Conservation (phyloP, 2,113 vertebrate species). For the Pseudonaja textilis region DNA sequence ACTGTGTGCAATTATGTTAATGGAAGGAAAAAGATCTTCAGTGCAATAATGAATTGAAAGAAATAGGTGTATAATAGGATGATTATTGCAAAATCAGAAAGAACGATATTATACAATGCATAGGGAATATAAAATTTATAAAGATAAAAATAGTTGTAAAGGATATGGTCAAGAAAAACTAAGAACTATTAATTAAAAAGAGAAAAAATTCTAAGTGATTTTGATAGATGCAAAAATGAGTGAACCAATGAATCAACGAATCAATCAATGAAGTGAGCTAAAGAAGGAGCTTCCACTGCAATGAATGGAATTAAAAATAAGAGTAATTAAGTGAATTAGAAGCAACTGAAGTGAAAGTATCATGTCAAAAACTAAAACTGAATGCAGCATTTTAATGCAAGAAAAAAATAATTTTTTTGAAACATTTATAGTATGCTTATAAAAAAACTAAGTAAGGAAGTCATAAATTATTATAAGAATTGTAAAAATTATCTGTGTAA, state of each 20-base stretch:
- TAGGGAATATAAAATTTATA: not conserved
- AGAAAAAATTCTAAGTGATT: not conserved
- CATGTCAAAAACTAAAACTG: not conserved
- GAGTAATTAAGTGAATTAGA: not conserved
- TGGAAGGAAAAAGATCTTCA: not conserved
- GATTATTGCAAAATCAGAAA: not conserved
- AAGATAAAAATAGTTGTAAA: not conserved
- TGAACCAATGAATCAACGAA: not conserved
- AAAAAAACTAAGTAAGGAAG: not conserved
- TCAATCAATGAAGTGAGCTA: not conserved
- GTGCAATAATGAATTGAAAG: not conserved
- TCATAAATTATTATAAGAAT: not conserved
- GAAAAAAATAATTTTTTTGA: not conserved
- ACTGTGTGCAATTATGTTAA: not conserved
- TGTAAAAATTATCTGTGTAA: not conserved
- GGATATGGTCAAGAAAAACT: not conserved
- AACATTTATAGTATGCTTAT: not conserved
- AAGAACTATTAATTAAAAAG: not conserved
- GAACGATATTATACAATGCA: not conserved
- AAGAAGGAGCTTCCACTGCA: not conserved
- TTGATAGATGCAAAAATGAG: not conserved
- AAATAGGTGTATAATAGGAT: not conserved
- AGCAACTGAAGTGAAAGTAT: not conserved
- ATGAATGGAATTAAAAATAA: not conserved
- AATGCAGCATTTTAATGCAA: not conserved